A percentile compares a stretch with the other conserved stretches of the same genome.
These are phyloP conservation scores for Dendroctonus ponderosae DNA, from an alignment of 1,140 invertebrate species.

Conservation along the genomic window DNA sequence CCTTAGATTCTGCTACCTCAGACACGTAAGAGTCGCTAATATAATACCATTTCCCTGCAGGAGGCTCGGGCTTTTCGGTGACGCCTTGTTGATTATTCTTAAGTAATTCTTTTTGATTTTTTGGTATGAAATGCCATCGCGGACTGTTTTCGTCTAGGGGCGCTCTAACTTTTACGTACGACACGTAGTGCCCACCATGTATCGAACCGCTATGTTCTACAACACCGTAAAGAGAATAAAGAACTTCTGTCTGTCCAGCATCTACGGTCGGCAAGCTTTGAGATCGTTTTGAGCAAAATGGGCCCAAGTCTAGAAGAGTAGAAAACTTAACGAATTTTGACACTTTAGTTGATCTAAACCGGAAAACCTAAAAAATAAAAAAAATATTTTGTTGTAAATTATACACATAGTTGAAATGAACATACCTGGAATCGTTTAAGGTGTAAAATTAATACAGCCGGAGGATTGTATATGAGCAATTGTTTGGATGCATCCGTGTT, in stretches of 20 bases:
- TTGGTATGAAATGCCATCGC: conserved; percentile 68
- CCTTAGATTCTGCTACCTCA: conserved; percentile 75
- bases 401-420: background rate
- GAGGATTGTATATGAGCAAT: conserved; percentile 85
- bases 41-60: conserved; percentile 84
- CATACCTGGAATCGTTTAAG: conserved; percentile 83
- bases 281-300: conserved; percentile 81
- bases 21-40: conserved; percentile 86
- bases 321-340: conserved; percentile 86
- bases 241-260: conserved; percentile 64
- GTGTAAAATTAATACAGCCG: conserved; percentile 91
- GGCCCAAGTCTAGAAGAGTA: conserved; percentile 80
- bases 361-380: conserved; percentile 38
- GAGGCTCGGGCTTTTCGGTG: conserved; percentile 54
- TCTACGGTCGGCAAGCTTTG: conserved; percentile 64
- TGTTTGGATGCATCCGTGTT: conserved; percentile 91
- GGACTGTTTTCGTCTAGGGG: conserved; percentile 59
- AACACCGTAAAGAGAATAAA: conserved; percentile 92
- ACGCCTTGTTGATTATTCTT: conserved; percentile 43
- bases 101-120: conserved; percentile 53
- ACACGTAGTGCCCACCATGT: conserved; percentile 93
- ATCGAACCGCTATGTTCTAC: conserved; percentile 92
- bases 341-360: conserved; percentile 66
- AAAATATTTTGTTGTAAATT: too few relatives aligned
- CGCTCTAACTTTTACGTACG: conserved; percentile 80